Base-by-base conservation (phyloP, 2,797 vertebrate species). In the Artibeus lituratus region DNA sequence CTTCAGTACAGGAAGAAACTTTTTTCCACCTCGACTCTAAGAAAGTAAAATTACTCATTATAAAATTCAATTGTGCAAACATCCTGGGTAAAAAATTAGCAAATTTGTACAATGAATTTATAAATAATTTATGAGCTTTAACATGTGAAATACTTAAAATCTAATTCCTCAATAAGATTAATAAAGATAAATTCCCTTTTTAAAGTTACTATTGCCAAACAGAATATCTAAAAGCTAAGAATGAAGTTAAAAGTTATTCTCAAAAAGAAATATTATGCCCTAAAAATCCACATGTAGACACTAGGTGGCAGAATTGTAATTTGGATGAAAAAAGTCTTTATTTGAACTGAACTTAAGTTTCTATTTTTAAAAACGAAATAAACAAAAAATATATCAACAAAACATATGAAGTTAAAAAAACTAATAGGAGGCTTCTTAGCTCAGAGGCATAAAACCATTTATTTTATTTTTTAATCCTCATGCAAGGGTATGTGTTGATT, bases 21-120 rank as follows among this genome's bases (percentile, higher is more conserved):
- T 99, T 98, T 99, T 99, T 80, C 99, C 99, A 91, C 99, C 99
- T 12, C 99, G 99, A 93, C 99, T 99, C 99, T 99, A 98, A 78
- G 67, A 96, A 96, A 96, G 9, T 42, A 94, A 95, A 96, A 94
- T 59, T 35, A 82, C 32, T 85, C 92, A 87, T 95, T 96, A 90
- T 4, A 70, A 62, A 85, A 92, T 12, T 69, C 51, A 95, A 96
- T 11, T 37, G 5, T 95, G 32, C 35, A 94, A 96, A 83, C 10
- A 77, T 24, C 24, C 86, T 10, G 42, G 22, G 15, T 22, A 91
- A 91, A 80, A 11, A 49, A 16, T 80, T 32, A 77, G 26, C 42
- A 82, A 95, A 94, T 82, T 73, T 53, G 95, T 47, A 67, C 9
- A 80, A 82, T 69, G 16, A 92, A 82, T 83, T 82, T 81, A 51